Evolutionary conservation across 2,113 vertebrate species (phyloP).

Genomic region (Thamnophis sirtalis): DNA sequence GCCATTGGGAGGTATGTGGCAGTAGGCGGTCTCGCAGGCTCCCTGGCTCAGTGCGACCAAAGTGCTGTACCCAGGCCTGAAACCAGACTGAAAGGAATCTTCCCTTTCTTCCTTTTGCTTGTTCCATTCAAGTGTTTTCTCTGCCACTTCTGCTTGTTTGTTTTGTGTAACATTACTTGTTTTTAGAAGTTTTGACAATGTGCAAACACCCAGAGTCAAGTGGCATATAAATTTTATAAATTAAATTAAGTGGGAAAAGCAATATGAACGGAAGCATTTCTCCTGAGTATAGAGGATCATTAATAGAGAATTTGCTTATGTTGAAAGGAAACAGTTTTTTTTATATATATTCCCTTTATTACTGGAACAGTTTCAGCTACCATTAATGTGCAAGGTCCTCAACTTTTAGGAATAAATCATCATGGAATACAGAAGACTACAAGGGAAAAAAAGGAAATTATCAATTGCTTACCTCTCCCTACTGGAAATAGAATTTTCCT

Average conservation of each 20-base stretch:
- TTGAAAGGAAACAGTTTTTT: not conserved
- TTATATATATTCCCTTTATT: not conserved
- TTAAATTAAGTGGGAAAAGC: not conserved
- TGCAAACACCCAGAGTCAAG: not conserved
- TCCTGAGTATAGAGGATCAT: not conserved
- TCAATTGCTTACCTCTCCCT: not conserved
- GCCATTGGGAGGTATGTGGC: no score
- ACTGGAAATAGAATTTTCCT: not conserved
- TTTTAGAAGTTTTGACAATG: not conserved
- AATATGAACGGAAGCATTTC: not conserved
- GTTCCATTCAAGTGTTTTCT: not conserved
- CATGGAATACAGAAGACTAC: not conserved
- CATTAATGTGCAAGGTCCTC: not conserved
- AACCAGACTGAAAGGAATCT: no score
- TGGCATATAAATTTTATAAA: not conserved
- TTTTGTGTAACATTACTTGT: not conserved
- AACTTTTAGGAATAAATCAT: not conserved
- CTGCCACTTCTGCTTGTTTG: not conserved
- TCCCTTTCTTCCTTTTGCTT: not conserved
- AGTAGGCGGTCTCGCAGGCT: no score
- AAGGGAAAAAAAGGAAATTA: not conserved
- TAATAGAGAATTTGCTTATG: not conserved
- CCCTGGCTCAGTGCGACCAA: no score
- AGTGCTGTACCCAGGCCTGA: no score
- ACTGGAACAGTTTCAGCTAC: not conserved